Percentiles rank a stretch among this genome's conserved stretches.
Evolutionary conservation across 1,140 invertebrate genomes (phyloP).

Genomic region (Drosophila tsacasi): DNA sequence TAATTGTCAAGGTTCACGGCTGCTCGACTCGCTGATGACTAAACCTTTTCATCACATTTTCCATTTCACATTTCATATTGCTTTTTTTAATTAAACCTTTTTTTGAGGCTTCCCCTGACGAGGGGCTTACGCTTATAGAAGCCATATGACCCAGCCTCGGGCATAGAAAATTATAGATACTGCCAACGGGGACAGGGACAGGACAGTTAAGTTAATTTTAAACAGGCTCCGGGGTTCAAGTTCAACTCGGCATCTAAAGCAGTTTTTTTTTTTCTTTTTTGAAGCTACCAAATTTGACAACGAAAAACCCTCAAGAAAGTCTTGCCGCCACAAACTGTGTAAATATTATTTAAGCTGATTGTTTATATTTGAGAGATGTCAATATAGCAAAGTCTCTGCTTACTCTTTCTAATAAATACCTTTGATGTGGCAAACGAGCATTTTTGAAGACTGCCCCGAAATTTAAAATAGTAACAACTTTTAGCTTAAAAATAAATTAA

Average conservation of each 20-base stretch:
- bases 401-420: neutral
- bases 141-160: constrained; percentile 22
- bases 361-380: constrained; percentile 3
- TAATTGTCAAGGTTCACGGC: constrained; percentile 72
- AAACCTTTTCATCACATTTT: constrained; percentile 65
- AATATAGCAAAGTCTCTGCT: neutral
- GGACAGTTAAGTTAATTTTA: neutral
- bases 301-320: neutral
- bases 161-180: constrained; percentile 19
- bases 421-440: neutral
- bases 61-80: constrained; percentile 49
- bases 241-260: constrained; percentile 4
- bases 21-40: constrained; percentile 44
- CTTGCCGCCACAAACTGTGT: neutral
- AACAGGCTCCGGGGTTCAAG: constrained; percentile 6
- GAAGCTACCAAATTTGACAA: neutral
- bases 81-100: constrained; percentile 65
- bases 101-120: constrained; percentile 51
- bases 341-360: constrained; percentile 10
- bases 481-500: neutral
- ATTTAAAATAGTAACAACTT: neutral
- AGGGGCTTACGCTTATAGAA: constrained; percentile 47
- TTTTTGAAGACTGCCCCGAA: neutral
- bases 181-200: neutral
- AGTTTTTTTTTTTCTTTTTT: neutral